These are phyloP conservation scores for Camelus dromedarius DNA, from an alignment of 2,113 vertebrate species.

Conservation along the genomic window DNA sequence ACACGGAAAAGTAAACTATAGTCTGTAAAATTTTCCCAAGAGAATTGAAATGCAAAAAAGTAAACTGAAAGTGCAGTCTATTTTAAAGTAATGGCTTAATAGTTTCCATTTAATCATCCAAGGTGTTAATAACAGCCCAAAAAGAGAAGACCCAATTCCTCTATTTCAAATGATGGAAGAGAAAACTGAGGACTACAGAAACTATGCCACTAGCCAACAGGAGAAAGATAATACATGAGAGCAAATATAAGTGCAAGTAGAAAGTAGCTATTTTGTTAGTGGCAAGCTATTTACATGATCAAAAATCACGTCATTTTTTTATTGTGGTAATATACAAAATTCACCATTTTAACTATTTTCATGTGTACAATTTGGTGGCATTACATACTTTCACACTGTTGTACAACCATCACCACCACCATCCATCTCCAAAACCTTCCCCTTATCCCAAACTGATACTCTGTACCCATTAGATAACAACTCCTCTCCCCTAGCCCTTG, in stretches of 20 bases:
- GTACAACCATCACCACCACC: not conserved
- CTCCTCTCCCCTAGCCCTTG: not conserved
- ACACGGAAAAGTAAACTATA: constrained; percentile 43
- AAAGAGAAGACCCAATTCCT: not conserved
- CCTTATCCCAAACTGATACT: not conserved
- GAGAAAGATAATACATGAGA: not conserved
- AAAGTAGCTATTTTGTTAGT: not conserved
- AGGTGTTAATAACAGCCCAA: not conserved
- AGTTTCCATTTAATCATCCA: constrained; percentile 58
- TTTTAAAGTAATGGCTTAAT: constrained; percentile 53
- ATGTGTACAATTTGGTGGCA: not conserved
- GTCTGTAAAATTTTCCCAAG: constrained; percentile 6
- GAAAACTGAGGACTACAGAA: not conserved
- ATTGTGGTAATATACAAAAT: not conserved
- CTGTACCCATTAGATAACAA: not conserved
- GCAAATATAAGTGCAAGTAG: not conserved
- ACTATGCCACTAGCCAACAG: not conserved
- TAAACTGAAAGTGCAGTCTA: not conserved
- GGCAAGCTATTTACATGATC: not conserved
- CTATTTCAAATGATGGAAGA: not conserved
- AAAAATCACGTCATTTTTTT: not conserved
- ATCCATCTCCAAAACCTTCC: not conserved
- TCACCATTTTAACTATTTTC: not conserved
- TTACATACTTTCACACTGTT: not conserved
- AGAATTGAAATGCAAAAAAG: constrained; percentile 38